Base-by-base conservation (phyloP, 2,888 invertebrate species). In the Ormyrus rosae region DNA sequence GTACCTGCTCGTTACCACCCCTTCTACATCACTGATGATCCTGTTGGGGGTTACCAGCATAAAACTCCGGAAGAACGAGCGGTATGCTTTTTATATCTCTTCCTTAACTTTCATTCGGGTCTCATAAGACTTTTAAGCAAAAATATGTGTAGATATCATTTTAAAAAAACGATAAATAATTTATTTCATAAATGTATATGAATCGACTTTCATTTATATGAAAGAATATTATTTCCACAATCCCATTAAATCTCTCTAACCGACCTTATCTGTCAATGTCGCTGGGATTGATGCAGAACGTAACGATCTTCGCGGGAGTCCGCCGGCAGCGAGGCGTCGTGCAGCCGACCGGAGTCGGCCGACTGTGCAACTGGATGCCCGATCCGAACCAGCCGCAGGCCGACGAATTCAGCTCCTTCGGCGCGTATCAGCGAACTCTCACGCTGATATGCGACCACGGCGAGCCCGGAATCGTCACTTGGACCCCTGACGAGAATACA, bases 1-100 rank as follows among this genome's bases (percentile, higher is more conserved):
- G 92, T 93, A 60, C 95, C 97, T 0, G 97, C 97, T 9, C 93
- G 95, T 84, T 97, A 96, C 90, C 98, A 98, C 91, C 98, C 98
- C 60, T 97, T 98, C 92, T 96, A 96, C 91, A 97, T 98, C 87
- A 97, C 97, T 55, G 96, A 97, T 88, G 97, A 98, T 91, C 94
- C 96, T 0, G 93, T 97, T n/a, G 98, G 98, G 55, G 98, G 98
- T 1, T 98, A 95, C 90, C 94, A 94, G 86, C 95, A 97, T 90
- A 97, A 97, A 91, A 94, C 94, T 0, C 93, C 95, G 0, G 95
- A 95, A 85, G 97, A 98, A 90, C 95, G 93, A 90, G 92, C 94
- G 93, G 97, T 97, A 89, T 58, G 60, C 10, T 55, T 48, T 48
- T 46, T 50, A 55, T 69, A 11, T 1, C 9, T 10, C 13, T 10